phyloP scores from a whole-genome alignment of 1,140 invertebrate species.

The Daktulosphaira vitifoliae region DNA sequence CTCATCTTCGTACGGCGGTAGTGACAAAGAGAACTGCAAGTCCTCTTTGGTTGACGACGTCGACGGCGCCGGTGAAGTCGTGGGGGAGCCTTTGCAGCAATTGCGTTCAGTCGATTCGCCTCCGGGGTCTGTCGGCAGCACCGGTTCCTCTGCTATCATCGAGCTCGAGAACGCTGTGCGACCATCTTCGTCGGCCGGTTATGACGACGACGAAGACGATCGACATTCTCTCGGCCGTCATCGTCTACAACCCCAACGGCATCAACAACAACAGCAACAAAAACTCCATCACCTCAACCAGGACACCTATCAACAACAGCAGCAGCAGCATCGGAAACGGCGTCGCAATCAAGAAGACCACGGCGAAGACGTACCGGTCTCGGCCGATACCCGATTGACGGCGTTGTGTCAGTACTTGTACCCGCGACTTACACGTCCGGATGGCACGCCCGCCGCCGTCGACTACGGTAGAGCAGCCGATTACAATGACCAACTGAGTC shows the following conservation, averaged over 20 bases:
- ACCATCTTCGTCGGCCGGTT: too few species aligned
- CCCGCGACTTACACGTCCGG: conserved; percentile 20
- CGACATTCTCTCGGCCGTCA: too few species aligned
- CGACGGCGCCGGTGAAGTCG: not conserved
- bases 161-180: too few species aligned
- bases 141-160: too few species aligned
- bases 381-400: conserved; percentile 34
- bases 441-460: not conserved
- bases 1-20: not conserved
- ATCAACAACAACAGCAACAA: too few species aligned
- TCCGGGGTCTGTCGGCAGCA: too few species aligned
- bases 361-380: not conserved
- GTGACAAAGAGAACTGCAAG: not conserved
- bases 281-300: too few species aligned
- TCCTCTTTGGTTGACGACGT: not conserved
- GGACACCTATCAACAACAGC: too few species aligned
- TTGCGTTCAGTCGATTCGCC: too few species aligned
- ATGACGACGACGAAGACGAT: too few species aligned
- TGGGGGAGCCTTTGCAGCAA: too few species aligned
- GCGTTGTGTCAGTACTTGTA: conserved; percentile 38
- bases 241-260: too few species aligned
- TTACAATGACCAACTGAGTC: conserved; percentile 36
- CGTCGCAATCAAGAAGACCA: conserved; percentile 33
- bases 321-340: conserved; percentile 58
- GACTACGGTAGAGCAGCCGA: conserved; percentile 1